A percentile compares a stretch with the other conserved stretches of the same genome.
These are phyloP conservation scores for Melanophora roralis DNA, from an alignment of 2,888 invertebrate genomes.

Conservation along the genomic window DNA sequence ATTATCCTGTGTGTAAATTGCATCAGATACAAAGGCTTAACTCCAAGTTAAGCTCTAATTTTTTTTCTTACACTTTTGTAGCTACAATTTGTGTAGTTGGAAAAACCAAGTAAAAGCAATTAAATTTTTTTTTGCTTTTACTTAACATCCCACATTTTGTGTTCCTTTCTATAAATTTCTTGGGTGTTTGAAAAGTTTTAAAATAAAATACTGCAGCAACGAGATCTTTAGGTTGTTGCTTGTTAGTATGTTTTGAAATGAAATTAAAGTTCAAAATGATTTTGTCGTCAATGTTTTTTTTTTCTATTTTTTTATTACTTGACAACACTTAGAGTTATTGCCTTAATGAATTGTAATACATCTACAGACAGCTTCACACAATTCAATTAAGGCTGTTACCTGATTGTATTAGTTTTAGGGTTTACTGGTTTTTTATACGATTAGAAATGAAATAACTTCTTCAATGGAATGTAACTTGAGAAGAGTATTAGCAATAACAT, in stretches of 20 bases:
- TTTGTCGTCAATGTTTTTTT: background rate
- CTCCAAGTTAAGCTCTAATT: slow-evolving; percentile 11
- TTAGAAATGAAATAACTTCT: slow-evolving; percentile 6
- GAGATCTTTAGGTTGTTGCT: background rate
- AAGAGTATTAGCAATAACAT: too few relatives aligned
- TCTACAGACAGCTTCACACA: background rate
- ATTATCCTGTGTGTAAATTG: slow-evolving; percentile 33
- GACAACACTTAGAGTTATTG: background rate
- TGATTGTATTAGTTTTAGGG: slow-evolving; percentile 16
- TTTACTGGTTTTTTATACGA: background rate
- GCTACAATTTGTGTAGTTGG: background rate
- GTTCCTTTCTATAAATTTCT: slow-evolving; percentile 23
- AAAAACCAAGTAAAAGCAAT: slow-evolving; percentile 46
- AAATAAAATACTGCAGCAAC: background rate
- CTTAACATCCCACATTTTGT: background rate
- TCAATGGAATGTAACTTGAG: background rate
- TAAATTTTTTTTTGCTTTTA: slow-evolving; percentile 21
- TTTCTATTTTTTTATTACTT: background rate
- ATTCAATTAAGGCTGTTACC: slow-evolving; percentile 17
- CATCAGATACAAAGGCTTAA: slow-evolving; percentile 24
- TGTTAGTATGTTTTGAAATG: background rate
- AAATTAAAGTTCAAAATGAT: background rate
- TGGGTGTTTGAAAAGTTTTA: background rate
- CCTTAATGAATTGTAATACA: background rate
- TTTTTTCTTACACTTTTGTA: background rate